Evolutionary conservation across 2,113 vertebrate genomes (phyloP).

Genomic region (Eclectus roratus): DNA sequence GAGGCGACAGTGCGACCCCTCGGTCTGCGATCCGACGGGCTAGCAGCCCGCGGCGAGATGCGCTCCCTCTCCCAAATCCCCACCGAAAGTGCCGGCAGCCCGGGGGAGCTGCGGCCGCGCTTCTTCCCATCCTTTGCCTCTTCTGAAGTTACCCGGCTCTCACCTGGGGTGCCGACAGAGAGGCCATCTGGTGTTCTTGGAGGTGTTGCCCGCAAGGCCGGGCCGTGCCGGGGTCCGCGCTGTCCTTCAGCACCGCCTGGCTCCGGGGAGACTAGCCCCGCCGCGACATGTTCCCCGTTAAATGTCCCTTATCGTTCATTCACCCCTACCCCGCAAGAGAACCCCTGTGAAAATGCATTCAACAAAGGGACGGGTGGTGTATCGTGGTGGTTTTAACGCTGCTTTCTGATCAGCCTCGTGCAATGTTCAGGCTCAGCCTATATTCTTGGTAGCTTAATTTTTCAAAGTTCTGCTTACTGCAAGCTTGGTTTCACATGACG

Average conservation of each 20-base stretch:
- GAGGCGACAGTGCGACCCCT: background rate
- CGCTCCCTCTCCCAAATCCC: rapidly evolving
- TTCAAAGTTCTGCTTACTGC: background rate
- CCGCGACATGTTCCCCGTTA: rapidly evolving
- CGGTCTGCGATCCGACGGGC: background rate
- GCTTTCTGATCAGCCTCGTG: background rate
- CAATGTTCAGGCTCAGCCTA: background rate
- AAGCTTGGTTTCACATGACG: background rate
- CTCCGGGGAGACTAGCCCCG: background rate
- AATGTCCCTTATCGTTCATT: rapidly evolving
- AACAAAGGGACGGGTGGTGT: background rate
- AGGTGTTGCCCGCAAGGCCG: background rate
- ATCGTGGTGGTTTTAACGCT: rapidly evolving
- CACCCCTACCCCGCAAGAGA: rapidly evolving
- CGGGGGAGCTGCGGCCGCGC: background rate
- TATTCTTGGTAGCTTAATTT: background rate
- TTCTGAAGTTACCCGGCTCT: background rate
- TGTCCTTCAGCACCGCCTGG: slow-evolving; percentile 26
- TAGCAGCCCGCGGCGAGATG: too few relatives aligned
- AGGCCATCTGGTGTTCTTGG: background rate
- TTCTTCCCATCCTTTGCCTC: rapidly evolving
- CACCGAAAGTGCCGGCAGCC: background rate
- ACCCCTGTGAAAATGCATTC: rapidly evolving
- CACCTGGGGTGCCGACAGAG: background rate
- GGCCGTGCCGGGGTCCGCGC: background rate